phyloP scores from a whole-genome alignment of 2,888 invertebrate species.

The Sthenelais limicola region DNA sequence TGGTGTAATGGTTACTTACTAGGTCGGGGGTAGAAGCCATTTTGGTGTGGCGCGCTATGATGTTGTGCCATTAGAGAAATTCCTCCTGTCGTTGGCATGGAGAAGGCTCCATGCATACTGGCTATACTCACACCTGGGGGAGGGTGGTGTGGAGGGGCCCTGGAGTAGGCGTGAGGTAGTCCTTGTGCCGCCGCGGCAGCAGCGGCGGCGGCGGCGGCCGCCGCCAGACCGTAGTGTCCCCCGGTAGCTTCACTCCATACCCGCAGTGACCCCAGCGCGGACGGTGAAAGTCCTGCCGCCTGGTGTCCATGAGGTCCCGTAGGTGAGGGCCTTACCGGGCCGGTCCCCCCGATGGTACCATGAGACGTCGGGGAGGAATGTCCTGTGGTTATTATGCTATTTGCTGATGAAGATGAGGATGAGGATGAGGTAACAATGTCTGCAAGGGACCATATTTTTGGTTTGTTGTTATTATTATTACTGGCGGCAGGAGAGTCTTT shows the following conservation, averaged over 20 bases:
- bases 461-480: conserved; percentile 5
- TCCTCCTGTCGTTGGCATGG: neutral
- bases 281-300: neutral
- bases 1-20: too few relatives aligned
- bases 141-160: neutral
- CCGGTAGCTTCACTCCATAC: conserved; percentile 19
- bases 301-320: too few relatives aligned
- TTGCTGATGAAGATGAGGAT: neutral
- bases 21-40: conserved; percentile 29
- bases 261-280: conserved; percentile 19
- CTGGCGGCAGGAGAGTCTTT: conserved; percentile 6
- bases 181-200: conserved; percentile 25
- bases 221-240: conserved; percentile 23
- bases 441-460: conserved; percentile 29
- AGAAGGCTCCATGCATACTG: conserved; percentile 2
- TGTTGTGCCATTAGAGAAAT: conserved; percentile 12
- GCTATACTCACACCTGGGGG: conserved; percentile 4
- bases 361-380: neutral
- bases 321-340: conserved; percentile 10
- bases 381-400: neutral
- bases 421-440: conserved; percentile 16
- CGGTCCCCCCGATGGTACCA: neutral
- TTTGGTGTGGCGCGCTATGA: conserved; percentile 30
- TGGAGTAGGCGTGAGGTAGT: conserved; percentile 22
- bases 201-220: conserved; percentile 23